phyloP scores from a whole-genome alignment of 2,113 vertebrate genomes.

The Candoia aspera region DNA sequence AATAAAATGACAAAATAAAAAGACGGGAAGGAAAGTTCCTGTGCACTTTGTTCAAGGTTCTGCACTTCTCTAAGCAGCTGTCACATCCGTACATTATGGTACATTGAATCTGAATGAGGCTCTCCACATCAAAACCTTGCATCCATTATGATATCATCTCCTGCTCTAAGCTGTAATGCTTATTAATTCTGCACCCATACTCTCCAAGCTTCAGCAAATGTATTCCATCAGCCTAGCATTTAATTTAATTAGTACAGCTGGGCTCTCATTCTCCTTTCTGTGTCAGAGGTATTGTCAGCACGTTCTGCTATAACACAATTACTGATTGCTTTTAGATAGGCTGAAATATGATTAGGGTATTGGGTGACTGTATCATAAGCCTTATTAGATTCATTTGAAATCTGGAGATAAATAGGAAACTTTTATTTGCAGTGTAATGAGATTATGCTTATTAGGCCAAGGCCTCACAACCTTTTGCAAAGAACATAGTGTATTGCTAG shows the following conservation, averaged over 20 bases:
- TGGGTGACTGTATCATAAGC: constrained; percentile 89
- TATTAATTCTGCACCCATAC: constrained; percentile 90
- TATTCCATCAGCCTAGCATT: constrained; percentile 89
- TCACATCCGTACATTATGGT: constrained; percentile 83
- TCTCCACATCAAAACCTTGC: constrained; percentile 85
- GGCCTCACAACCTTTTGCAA: constrained; percentile 84
- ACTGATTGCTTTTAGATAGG: constrained; percentile 97
- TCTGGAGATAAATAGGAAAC: constrained; percentile 96
- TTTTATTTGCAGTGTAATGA: constrained; percentile 95
- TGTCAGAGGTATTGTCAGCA: constrained; percentile 88
- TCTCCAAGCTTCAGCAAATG: constrained; percentile 85
- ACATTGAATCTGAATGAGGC: constrained; percentile 87
- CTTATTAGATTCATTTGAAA: constrained; percentile 98
- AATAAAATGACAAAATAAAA: constrained; percentile 40
- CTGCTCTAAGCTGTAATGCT: constrained; percentile 85
- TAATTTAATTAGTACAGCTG: constrained; percentile 98
- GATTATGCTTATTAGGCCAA: constrained; percentile 94
- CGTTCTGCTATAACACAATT: constrained; percentile 90
- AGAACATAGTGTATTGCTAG: constrained; percentile 79
- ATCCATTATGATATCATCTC: constrained; percentile 89
- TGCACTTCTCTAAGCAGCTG: constrained; percentile 82
- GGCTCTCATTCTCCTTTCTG: constrained; percentile 87
- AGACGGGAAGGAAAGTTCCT: constrained; percentile 64
- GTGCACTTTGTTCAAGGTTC: constrained; percentile 76
- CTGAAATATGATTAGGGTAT: constrained; percentile 95